Evolutionary conservation across 2,888 invertebrate genomes (phyloP), one percentile per base, ranked within the genome.

Genomic region (Rhimphoctona megacephalus): DNA sequence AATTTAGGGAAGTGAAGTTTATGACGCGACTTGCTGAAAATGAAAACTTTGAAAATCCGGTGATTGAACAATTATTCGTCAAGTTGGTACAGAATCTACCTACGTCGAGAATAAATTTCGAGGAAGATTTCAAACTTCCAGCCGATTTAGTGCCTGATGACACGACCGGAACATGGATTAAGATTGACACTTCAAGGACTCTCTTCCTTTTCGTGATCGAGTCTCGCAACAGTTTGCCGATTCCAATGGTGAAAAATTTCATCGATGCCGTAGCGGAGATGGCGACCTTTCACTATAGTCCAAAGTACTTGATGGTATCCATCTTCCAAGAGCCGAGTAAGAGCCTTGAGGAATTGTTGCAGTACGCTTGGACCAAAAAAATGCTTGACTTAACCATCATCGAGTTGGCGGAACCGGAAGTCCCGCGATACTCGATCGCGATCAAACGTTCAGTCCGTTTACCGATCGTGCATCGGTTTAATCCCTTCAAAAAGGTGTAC

Each of bases 361-460:
- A 67, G 8, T 67, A 84, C 57, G 79, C 82, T 43, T 89, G 89
- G 89, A 43, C 69, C 9, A 78, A 81, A 39, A 69, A 79, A 46
- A 69, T 88, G 30, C 22, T 84, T 1, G 85, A 88, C 49, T 69
- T 87, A 11, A 87, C 88, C 36, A 76, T 88, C 54, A 43, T 88
- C 57, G 87, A 89, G 46, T 33, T 89, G 2, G n/a, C 46, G 4
- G 36, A 43, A 54, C 22, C 11, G 9, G n/a, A 39, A 39, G 9
- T 6, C 39, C 39, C 7, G 9, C 3, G 9, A 11, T 1, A 9
- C 25, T 54, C 22, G 25, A 54, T 11, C 11, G 2, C 3, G 22
- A 54, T 22, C 3, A 11, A 54, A 25, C 22, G 3, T 54, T 11
- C 22, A 9, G 22, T 22, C 11, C 1, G 2, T 54, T 22, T 4